Evolutionary conservation across 37 sponge, comb jelly and placozoan species (phyloP).

Genomic region (Oopsacas minuta): DNA sequence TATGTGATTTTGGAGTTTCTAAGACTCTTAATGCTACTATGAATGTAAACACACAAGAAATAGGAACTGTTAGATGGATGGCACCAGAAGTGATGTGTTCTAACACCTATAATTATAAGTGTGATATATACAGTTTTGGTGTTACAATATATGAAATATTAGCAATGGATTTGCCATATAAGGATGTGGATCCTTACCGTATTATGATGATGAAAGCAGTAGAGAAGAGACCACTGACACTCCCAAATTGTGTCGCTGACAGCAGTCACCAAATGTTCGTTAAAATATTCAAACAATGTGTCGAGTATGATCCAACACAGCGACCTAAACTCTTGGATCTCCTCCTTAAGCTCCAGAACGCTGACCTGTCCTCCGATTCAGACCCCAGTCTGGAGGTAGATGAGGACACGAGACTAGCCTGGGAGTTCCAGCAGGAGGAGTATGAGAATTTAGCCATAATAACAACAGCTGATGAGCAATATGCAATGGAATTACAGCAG

Average conservation of each 20-base stretch:
- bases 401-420: neutral
- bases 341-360: neutral
- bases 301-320: neutral
- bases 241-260: neutral
- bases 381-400: neutral
- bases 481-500: neutral
- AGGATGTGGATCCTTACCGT: neutral
- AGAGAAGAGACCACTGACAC: neutral
- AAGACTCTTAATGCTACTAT: neutral
- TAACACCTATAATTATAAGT: neutral
- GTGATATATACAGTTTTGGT: neutral
- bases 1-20: conserved; percentile 1
- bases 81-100: neutral
- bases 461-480: neutral
- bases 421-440: neutral
- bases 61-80: conserved; percentile 1
- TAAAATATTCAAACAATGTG: neutral
- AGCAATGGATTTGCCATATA: conserved; percentile 4
- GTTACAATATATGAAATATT: neutral
- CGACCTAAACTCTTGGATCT: neutral
- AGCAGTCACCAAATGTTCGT: neutral
- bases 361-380: neutral
- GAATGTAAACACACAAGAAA: conserved; percentile 5
- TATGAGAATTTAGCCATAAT: neutral
- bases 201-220: conserved; percentile 16